Evolutionary conservation across 2,888 invertebrate genomes (phyloP).

Genomic region (Aporophyla lueneburgensis): DNA sequence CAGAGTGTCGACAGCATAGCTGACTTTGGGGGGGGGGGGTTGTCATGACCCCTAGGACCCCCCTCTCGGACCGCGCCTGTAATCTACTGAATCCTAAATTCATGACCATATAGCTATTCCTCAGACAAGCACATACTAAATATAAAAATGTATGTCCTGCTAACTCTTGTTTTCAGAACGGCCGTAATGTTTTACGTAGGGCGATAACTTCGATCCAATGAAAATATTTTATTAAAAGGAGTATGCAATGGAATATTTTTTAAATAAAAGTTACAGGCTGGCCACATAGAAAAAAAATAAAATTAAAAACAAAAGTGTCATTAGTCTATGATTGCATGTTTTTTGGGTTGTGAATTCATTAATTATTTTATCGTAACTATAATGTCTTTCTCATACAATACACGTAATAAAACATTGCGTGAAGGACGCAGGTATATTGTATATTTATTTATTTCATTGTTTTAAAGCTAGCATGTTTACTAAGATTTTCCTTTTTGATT

Average conservation of each 20-base stretch:
- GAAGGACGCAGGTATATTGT: slow-evolving; percentile 43
- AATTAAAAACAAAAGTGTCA: slow-evolving; percentile 28
- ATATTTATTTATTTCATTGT: neutral
- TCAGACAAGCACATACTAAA: neutral
- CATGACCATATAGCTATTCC: neutral
- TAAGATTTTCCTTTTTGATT: neutral
- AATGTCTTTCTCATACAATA: slow-evolving; percentile 67
- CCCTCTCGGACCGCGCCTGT: too few relatives aligned
- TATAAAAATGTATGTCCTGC: neutral
- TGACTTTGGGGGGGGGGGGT: too few relatives aligned
- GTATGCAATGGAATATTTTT: neutral
- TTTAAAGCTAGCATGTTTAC: neutral
- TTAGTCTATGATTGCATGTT: slow-evolving; percentile 12
- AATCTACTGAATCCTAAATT: neutral
- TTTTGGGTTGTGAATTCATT: slow-evolving; percentile 5
- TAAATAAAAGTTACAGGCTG: slow-evolving; percentile 16
- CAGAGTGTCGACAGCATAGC: too few relatives aligned
- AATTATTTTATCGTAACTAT: slow-evolving; percentile 15
- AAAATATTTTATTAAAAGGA: neutral
- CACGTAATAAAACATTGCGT: slow-evolving; percentile 60
- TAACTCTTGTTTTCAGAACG: neutral
- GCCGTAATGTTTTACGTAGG: neutral
- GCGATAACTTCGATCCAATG: neutral
- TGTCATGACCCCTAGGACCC: too few relatives aligned
- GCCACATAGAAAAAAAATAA: slow-evolving; percentile 19